Percentiles rank a stretch among this genome's conserved stretches.
Conservation (phyloP, 2,113 vertebrate genomes). For the Artemisiospiza belli region DNA sequence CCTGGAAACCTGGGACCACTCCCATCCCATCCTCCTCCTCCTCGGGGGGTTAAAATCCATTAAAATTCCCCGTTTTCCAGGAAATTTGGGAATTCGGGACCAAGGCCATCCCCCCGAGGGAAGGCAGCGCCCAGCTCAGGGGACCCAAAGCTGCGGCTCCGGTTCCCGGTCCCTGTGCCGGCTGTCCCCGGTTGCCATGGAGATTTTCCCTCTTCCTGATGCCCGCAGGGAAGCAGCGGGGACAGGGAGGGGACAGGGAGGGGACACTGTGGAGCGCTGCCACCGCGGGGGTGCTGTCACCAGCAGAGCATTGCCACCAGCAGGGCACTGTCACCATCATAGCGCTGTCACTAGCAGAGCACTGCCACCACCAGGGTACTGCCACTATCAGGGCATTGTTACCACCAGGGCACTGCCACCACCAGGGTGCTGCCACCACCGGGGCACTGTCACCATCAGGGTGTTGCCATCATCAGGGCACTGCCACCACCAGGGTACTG, state of each 20-base stretch:
- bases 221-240: not conserved
- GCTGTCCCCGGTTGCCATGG: constrained; percentile 52
- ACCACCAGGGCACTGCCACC: not conserved
- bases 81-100: not conserved
- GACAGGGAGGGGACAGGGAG: not conserved
- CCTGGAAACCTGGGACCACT: not conserved
- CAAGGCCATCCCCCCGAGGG: fast-evolving
- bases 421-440: fast-evolving
- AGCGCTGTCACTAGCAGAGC: fast-evolving
- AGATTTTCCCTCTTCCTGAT: constrained; percentile 1
- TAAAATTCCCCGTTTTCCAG: fast-evolving
- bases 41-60: not conserved
- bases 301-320: not conserved
- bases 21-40: not conserved
- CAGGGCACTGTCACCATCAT: fast-evolving
- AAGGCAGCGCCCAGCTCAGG: fast-evolving
- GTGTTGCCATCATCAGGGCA: too few species aligned
- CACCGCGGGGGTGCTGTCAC: too few species aligned
- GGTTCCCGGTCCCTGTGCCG: not conserved
- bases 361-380: not conserved
- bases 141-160: not conserved
- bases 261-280: not conserved
- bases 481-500: not conserved
- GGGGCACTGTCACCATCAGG: fast-evolving
- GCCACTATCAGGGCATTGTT: fast-evolving